Percentiles rank a stretch among this genome's conserved stretches.
These are phyloP conservation scores for Cheirogaleus major DNA, from an alignment of 2,797 vertebrate genomes.

Conservation along the genomic window DNA sequence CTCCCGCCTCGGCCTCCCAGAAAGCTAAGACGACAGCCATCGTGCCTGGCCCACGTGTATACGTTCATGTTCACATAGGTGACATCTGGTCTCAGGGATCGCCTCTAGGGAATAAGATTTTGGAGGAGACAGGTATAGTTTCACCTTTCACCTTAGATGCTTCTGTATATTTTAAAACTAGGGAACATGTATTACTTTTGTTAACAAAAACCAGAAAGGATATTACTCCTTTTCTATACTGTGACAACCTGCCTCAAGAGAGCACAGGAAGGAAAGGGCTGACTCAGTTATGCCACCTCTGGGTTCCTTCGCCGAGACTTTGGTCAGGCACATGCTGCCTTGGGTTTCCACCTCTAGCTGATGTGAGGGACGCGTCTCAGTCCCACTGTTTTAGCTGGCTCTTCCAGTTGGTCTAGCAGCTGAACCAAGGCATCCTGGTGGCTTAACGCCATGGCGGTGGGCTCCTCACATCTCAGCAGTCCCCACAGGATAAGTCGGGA, in stretches of 20 bases:
- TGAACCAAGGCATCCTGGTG: background rate
- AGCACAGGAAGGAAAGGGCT: too few species aligned
- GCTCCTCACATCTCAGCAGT: background rate
- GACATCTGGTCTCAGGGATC: too few species aligned
- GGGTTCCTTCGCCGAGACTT: background rate
- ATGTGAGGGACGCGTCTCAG: accelerated
- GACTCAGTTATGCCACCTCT: too few species aligned
- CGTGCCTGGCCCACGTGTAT: too few species aligned
- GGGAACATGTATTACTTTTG: background rate
- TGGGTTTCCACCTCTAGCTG: background rate
- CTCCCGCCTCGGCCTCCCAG: too few species aligned
- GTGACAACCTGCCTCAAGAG: too few species aligned
- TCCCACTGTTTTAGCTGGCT: background rate
- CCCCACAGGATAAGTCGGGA: background rate
- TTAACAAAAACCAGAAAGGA: background rate
- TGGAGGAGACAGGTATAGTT: background rate
- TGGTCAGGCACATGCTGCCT: background rate
- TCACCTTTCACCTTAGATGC: background rate
- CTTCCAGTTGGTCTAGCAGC: background rate
- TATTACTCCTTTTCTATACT: background rate
- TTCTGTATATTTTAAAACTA: background rate
- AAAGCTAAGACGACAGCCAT: too few species aligned
- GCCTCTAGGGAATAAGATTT: background rate
- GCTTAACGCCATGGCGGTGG: accelerated
- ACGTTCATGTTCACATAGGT: too few species aligned